Conservation (phyloP, 2,113 vertebrate genomes). For the Phylloscopus trochilus region DNA sequence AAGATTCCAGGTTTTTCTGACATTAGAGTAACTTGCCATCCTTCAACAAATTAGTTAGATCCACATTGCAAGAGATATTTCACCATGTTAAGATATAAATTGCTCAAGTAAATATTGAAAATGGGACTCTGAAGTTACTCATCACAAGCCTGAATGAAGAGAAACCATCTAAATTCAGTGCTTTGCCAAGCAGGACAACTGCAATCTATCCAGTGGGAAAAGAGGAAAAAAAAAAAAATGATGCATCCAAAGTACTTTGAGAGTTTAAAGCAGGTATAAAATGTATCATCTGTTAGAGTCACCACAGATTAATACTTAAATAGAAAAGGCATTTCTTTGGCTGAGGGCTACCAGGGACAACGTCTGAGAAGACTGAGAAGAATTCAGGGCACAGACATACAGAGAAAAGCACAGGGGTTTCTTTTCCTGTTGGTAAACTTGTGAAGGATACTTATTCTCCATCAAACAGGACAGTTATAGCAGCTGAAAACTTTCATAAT, state of each 20-base stretch:
- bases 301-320: neutral
- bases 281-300: neutral
- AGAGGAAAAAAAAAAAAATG: neutral
- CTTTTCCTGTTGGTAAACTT: neutral
- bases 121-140: neutral
- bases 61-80: neutral
- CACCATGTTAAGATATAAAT: neutral
- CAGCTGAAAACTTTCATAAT: neutral
- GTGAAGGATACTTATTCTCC: neutral
- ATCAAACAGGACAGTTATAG: neutral
- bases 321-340: neutral
- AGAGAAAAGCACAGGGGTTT: neutral
- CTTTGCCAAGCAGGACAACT: neutral
- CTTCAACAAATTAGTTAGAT: neutral
- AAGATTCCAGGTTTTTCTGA: neutral
- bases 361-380: rapidly evolving
- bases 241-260: neutral
- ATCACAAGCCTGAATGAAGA: neutral
- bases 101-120: neutral
- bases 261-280: neutral
- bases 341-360: neutral
- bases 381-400: neutral
- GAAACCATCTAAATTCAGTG: neutral
- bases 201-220: neutral
- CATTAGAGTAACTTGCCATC: neutral